A percentile compares a stretch with the other conserved stretches of the same genome.
These are phyloP conservation scores for Watsonalla binaria DNA, from an alignment of 2,888 invertebrate genomes.

Conservation along the genomic window DNA sequence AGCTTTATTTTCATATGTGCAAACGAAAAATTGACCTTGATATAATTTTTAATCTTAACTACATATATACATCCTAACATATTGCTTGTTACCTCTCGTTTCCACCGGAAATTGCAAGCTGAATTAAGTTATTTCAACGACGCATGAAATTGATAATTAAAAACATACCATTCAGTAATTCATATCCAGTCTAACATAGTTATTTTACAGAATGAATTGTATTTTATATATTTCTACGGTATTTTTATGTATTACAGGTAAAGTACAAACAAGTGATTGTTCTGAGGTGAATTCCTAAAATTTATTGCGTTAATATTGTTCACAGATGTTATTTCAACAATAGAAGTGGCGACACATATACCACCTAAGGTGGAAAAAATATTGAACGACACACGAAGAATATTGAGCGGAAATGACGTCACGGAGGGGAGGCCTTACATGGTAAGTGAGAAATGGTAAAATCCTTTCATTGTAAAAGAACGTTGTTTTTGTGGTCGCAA, in stretches of 20 bases:
- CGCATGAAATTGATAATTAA: slow-evolving; percentile 26
- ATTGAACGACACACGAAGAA: slow-evolving; percentile 52
- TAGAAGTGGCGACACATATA: slow-evolving; percentile 47
- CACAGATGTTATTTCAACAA: slow-evolving; percentile 37
- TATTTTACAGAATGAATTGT: slow-evolving; percentile 35
- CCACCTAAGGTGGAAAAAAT: slow-evolving; percentile 39
- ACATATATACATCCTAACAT: too few species aligned
- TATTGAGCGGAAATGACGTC: slow-evolving; percentile 53
- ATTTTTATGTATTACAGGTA: slow-evolving; percentile 38
- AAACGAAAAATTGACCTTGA: too few species aligned
- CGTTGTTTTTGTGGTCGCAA: too few species aligned
- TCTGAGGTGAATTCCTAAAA: neutral
- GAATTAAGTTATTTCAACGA: slow-evolving; percentile 13
- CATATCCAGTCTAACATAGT: slow-evolving; percentile 14
- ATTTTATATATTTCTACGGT: slow-evolving; percentile 26
- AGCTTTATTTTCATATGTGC: too few species aligned
- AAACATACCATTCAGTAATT: slow-evolving; percentile 3
- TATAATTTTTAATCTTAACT: too few species aligned
- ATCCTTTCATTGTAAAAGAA: too few species aligned
- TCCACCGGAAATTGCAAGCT: neutral
- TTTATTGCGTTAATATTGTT: slow-evolving; percentile 7
- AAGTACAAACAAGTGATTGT: slow-evolving; percentile 2
- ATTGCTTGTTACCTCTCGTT: neutral
- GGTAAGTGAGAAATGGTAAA: slow-evolving; percentile 31
- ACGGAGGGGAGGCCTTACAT: slow-evolving; percentile 55